phyloP scores from a whole-genome alignment of 2,113 vertebrate genomes.

The Pedetes capensis region DNA sequence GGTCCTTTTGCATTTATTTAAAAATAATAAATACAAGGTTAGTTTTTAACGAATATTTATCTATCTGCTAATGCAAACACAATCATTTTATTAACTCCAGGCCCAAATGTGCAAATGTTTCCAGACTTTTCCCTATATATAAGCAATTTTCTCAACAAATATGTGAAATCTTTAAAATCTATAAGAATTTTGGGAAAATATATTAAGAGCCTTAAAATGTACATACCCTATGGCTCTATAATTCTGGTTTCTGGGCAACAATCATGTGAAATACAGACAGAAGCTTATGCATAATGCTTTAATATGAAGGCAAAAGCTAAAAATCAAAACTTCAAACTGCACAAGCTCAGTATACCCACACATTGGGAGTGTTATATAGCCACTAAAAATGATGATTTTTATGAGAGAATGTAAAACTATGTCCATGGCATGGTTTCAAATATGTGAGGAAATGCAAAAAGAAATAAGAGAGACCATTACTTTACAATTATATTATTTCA shows the following conservation, averaged over 20 bases:
- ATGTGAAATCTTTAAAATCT: not conserved
- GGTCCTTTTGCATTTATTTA: slow-evolving; percentile 85
- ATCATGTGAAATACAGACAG: not conserved
- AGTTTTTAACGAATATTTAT: not conserved
- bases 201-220: slow-evolving; percentile 41
- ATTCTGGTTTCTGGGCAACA: not conserved
- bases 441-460: not conserved
- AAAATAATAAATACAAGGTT: slow-evolving; percentile 67
- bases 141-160: slow-evolving; percentile 12
- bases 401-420: not conserved
- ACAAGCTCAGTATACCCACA: not conserved
- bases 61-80: slow-evolving; percentile 34
- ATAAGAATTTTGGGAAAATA: slow-evolving; percentile 17
- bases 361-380: not conserved
- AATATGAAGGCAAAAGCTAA: not conserved
- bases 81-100: slow-evolving; percentile 50
- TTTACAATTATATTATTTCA: slow-evolving; percentile 33
- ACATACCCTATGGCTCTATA: not conserved
- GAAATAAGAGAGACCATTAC: not conserved
- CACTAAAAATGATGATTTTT: not conserved
- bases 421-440: not conserved
- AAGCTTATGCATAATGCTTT: not conserved
- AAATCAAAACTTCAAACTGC: slow-evolving; percentile 30
- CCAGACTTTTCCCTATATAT: not conserved
- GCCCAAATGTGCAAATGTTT: slow-evolving; percentile 38